phyloP scores from a whole-genome alignment of 2,888 invertebrate species.

The Nemurella pictetii region DNA sequence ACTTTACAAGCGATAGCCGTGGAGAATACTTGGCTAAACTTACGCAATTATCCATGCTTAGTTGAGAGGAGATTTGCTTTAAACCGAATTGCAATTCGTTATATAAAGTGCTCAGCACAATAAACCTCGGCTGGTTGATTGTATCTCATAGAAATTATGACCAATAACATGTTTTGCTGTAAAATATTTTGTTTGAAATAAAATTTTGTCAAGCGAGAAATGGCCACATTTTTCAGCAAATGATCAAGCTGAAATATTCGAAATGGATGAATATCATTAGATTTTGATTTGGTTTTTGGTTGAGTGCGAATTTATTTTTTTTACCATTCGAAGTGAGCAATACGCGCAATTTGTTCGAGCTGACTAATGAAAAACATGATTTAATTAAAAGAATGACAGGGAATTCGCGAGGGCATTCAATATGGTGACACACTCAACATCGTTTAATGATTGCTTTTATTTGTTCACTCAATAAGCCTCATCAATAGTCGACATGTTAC shows the following conservation, averaged over 20 bases:
- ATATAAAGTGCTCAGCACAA: neutral
- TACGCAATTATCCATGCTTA: constrained; percentile 5
- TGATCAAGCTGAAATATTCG: neutral
- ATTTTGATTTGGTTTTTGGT: neutral
- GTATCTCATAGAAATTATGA: neutral
- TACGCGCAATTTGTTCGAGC: neutral
- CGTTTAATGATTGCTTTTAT: neutral
- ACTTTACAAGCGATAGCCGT: neutral
- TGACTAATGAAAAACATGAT: constrained; percentile 6
- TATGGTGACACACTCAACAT: neutral
- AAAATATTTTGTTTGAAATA: neutral
- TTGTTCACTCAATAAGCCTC: neutral
- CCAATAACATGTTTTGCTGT: neutral
- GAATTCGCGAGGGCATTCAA: neutral
- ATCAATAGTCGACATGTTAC: neutral
- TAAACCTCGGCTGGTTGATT: neutral
- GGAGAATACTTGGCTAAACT: constrained; percentile 24
- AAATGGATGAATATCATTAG: neutral
- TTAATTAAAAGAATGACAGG: constrained; percentile 5
- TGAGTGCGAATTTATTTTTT: too few relatives aligned
- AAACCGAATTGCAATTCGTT: neutral
- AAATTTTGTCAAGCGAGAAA: neutral
- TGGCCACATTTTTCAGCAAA: neutral
- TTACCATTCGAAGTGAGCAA: neutral
- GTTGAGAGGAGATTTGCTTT: neutral